Base-by-base conservation (phyloP, 2,797 vertebrate genomes). In the Neomorphus geoffroyi region DNA sequence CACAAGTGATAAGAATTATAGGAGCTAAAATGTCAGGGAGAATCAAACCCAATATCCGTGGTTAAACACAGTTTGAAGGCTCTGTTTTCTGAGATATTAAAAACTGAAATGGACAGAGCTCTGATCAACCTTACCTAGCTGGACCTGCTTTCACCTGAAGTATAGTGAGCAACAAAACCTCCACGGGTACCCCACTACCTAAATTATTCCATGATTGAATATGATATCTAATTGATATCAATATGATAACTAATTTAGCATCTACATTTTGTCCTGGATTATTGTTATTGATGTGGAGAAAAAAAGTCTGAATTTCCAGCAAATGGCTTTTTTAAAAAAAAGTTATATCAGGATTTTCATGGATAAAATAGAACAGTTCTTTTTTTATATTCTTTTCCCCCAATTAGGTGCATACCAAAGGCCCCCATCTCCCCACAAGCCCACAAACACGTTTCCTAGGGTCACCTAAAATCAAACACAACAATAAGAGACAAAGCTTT, bases 151-250 rank as follows among this genome's bases (percentile, higher is more conserved):
- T 91, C 30, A 77, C 27, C 26, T 66, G 53, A 90, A 85, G 24
- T 27, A 48, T 0, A 0, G 7, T 35, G 14, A 80, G 26, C 3
- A 24, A n/a, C 4, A 35, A 3, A 48, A n/a, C 7, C 10, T 58
- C 14, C 58, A 66, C 17, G n/a, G 16, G 9, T 53, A 81, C 3
- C 7, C 4, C 6, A 9, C 11, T n/a, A 39, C 17, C 11, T 62
- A 51, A 84, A 57, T 35, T 41, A 78, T 28, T 81, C 43, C 39
- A n/a, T 1, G 8, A 6, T 27, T n/a, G n/a, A n/a, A n/a, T n/a
- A n/a, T n/a, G n/a, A n/a, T n/a, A n/a, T n/a, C n/a, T n/a, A n/a
- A n/a, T n/a, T n/a, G n/a, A n/a, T n/a, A n/a, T n/a, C n/a, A n/a
- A n/a, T n/a, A n/a, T n/a, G n/a, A n/a, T n/a, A 62, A 80, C 71